These are phyloP conservation scores for Chaetura pelagica DNA, from an alignment of 2,113 vertebrate genomes.

Conservation along the genomic window DNA sequence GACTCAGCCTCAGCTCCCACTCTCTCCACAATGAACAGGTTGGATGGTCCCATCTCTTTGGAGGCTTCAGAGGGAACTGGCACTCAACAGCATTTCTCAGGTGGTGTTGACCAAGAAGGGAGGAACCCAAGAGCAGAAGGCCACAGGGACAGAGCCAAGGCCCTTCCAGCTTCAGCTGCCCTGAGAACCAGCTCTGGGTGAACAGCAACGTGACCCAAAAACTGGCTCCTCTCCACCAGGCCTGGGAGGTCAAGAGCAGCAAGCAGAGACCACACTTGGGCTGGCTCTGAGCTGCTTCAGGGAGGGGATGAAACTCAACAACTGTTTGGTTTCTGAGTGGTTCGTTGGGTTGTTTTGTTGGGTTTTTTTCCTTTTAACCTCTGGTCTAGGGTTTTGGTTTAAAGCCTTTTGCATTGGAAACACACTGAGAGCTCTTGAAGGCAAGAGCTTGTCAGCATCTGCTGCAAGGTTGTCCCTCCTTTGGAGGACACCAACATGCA, in stretches of 20 bases:
- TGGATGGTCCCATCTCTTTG: background rate
- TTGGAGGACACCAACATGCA: background rate
- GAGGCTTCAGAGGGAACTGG: background rate
- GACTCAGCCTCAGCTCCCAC: background rate
- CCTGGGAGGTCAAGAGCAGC: background rate
- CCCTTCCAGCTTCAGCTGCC: background rate
- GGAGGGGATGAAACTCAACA: background rate
- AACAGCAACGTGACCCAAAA: background rate
- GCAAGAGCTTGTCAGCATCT: background rate
- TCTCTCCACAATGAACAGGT: background rate
- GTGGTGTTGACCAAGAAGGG: background rate
- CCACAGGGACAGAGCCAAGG: background rate
- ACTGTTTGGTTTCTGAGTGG: background rate
- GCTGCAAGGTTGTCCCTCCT: background rate
- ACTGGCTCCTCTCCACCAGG: background rate
- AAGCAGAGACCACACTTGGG: background rate
- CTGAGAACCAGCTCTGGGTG: background rate
- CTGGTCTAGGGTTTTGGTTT: conserved; percentile 21
- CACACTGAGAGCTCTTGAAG: background rate
- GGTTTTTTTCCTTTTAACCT: background rate
- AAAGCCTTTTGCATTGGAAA: conserved; percentile 29
- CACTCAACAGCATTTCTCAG: background rate
- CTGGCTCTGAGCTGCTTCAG: background rate
- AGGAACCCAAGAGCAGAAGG: background rate
- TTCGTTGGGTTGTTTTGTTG: no score